Conservation (phyloP, 2,888 invertebrate genomes). For the Agriotes lineatus region DNA sequence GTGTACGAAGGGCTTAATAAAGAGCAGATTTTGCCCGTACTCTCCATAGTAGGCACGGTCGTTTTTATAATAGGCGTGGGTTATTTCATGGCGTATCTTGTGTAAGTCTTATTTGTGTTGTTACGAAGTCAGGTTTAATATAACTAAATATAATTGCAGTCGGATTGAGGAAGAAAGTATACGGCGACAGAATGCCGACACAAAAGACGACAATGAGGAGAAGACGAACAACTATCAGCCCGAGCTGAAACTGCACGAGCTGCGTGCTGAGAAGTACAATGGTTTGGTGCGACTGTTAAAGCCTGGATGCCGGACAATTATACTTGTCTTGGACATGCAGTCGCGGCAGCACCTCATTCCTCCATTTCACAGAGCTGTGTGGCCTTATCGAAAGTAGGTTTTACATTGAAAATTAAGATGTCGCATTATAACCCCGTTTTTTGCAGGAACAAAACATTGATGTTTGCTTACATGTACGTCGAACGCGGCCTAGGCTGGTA, state of each 20-base stretch:
- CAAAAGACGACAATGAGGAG: constrained; percentile 62
- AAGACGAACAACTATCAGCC: constrained; percentile 65
- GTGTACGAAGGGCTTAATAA: constrained; percentile 79
- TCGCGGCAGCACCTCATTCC: constrained; percentile 88
- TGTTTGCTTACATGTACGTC: constrained; percentile 93
- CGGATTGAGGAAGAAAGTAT: constrained; percentile 73
- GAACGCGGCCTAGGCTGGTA: constrained; percentile 96
- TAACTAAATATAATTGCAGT: constrained; percentile 56
- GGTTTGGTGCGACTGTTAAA: constrained; percentile 92
- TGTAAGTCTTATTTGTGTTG: constrained; percentile 71
- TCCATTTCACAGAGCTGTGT: constrained; percentile 92
- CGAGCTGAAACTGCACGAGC: constrained; percentile 88
- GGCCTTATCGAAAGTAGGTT: constrained; percentile 93
- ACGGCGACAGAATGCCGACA: constrained; percentile 68
- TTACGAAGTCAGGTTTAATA: background rate
- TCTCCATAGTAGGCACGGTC: constrained; percentile 83
- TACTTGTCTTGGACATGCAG: constrained; percentile 90
- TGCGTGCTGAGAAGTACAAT: constrained; percentile 95
- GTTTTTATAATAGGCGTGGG: constrained; percentile 83
- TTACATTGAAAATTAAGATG: background rate
- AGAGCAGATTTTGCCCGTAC: constrained; percentile 83
- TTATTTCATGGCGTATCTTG: constrained; percentile 88
- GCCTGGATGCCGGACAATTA: constrained; percentile 94
- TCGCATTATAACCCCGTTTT: constrained; percentile 14
- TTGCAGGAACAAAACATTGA: constrained; percentile 91